Conservation (phyloP, 2,888 invertebrate species). For the Metalampra italica region DNA sequence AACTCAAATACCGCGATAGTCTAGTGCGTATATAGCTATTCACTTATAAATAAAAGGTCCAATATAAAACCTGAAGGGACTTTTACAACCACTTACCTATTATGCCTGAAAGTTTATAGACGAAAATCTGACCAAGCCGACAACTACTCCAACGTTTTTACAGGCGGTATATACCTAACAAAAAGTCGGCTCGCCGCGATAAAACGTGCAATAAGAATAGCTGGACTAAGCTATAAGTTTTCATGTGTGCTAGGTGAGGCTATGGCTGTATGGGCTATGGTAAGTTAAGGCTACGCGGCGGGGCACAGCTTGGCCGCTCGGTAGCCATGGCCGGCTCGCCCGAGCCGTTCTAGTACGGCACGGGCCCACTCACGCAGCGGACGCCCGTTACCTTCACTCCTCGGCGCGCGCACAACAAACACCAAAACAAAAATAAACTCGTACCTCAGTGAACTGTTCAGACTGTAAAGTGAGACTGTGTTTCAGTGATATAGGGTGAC, state of each 20-base stretch:
- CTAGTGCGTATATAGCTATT: too few species aligned
- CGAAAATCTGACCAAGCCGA: slow-evolving; percentile 10
- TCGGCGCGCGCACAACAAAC: slow-evolving; percentile 42
- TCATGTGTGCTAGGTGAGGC: slow-evolving; percentile 13
- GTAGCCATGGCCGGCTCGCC: slow-evolving; percentile 47
- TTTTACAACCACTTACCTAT: background rate
- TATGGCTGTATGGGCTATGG: slow-evolving; percentile 6
- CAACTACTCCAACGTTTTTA: slow-evolving; percentile 47
- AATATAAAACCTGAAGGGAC: background rate
- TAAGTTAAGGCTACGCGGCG: slow-evolving; percentile 17
- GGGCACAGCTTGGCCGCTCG: slow-evolving; percentile 43
- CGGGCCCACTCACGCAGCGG: slow-evolving; percentile 56
- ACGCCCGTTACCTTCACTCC: slow-evolving; percentile 42
- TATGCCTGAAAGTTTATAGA: background rate
- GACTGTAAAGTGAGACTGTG: slow-evolving; percentile 37
- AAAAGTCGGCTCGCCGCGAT: slow-evolving; percentile 51
- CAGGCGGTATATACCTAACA: slow-evolving; percentile 36
- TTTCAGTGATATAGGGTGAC: slow-evolving; percentile 29
- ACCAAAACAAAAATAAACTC: slow-evolving; percentile 28
- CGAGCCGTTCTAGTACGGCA: slow-evolving; percentile 59
- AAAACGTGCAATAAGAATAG: slow-evolving; percentile 60
- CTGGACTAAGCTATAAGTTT: slow-evolving; percentile 12
- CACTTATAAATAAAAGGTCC: background rate
- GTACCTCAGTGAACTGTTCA: slow-evolving; percentile 34
- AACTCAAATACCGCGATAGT: too few species aligned